These are phyloP conservation scores for Festucalex cinctus DNA, from an alignment of 2,113 vertebrate genomes.

Conservation along the genomic window DNA sequence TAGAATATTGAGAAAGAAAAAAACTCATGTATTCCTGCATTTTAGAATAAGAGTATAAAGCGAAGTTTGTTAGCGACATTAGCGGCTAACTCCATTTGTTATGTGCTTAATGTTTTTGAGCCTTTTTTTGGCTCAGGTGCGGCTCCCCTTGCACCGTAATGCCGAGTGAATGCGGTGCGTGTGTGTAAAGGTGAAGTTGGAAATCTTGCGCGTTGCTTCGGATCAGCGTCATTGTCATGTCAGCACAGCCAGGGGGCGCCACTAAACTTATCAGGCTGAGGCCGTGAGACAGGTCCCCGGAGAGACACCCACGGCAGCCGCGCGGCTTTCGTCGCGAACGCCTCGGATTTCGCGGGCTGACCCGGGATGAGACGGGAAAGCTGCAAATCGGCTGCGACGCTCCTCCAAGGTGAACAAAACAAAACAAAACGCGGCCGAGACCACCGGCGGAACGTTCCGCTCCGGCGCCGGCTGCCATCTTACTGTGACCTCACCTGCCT, in stretches of 20 bases:
- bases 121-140: not conserved
- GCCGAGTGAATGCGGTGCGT: not conserved
- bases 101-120: not conserved
- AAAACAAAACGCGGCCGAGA: not conserved
- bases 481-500: conserved; percentile 1
- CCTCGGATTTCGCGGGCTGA: not conserved
- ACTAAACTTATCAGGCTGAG: not conserved
- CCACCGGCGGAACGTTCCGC: not conserved
- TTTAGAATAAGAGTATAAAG: too few relatives aligned
- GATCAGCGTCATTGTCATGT: not conserved
- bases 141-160: not conserved
- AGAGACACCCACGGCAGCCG: not conserved
- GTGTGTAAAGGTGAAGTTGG: not conserved
- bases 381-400: not conserved
- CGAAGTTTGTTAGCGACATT: too few relatives aligned
- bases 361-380: not conserved
- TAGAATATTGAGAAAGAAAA: too few relatives aligned
- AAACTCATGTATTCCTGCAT: too few relatives aligned
- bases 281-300: not conserved
- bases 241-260: not conserved
- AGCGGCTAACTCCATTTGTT: too few relatives aligned
- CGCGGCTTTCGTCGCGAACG: not conserved
- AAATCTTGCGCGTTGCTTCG: not conserved
- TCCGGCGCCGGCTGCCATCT: not conserved
- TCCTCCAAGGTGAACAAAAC: conserved; percentile 1